These are phyloP conservation scores for Amiota mariae DNA, from an alignment of 2,888 invertebrate species.

Conservation along the genomic window DNA sequence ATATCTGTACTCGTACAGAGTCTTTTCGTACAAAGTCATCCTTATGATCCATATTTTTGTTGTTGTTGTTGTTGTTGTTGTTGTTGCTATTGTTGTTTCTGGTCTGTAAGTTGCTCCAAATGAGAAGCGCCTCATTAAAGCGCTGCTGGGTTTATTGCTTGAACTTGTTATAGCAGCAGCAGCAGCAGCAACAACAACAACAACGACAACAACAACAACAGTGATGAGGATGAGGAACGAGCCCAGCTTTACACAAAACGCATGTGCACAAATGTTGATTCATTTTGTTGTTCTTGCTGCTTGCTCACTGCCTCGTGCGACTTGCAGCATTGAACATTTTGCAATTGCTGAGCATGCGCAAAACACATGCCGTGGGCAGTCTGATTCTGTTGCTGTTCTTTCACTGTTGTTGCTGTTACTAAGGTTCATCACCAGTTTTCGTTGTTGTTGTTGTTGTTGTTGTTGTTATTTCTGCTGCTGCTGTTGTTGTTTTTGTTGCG, in stretches of 20 bases:
- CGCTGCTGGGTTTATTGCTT: constrained; percentile 58
- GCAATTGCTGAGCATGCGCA: constrained; percentile 57
- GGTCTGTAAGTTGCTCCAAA: constrained; percentile 26
- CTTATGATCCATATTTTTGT: too few species aligned
- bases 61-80: constrained; percentile 36
- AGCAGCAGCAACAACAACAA: constrained; percentile 31
- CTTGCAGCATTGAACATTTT: constrained; percentile 18
- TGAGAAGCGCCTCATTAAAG: constrained; percentile 59
- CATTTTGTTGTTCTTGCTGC: constrained; percentile 2
- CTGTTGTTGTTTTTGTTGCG: constrained; percentile 28
- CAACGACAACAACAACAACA: constrained; percentile 54
- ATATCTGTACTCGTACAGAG: too few species aligned
- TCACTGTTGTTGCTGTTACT: constrained; percentile 21
- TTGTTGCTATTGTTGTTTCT: constrained; percentile 47
- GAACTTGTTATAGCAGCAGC: neutral
- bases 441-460: constrained; percentile 45
- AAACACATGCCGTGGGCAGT: constrained; percentile 63
- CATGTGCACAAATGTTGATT: neutral
- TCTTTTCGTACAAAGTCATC: too few species aligned
- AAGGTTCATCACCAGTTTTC: neutral
- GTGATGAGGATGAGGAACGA: too few species aligned
- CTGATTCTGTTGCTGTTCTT: constrained; percentile 26
- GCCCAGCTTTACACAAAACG: too few species aligned
- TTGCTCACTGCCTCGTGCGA: neutral
- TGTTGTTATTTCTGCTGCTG: constrained; percentile 31